phyloP scores from a whole-genome alignment of 35 echinoderm and acorn worm genomes.

The Apostichopus parvimensis region DNA sequence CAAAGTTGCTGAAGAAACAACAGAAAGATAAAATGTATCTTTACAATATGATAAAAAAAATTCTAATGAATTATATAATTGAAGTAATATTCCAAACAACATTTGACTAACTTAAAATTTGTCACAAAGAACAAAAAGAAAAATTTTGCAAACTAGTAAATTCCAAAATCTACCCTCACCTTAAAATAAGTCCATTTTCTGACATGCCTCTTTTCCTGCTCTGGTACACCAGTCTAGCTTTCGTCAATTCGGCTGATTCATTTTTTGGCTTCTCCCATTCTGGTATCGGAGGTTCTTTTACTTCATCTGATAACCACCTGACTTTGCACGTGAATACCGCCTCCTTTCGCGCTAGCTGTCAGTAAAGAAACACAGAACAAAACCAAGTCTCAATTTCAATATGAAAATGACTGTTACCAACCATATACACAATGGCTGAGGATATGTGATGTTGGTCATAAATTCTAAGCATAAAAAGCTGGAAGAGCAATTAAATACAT shows the following conservation, averaged over 20 bases:
- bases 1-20: slow-evolving; percentile 81
- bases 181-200: slow-evolving; percentile 90
- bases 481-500: too few relatives aligned
- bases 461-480: too few relatives aligned
- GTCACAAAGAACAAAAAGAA: too few relatives aligned
- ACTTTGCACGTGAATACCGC: neutral
- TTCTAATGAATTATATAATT: too few relatives aligned
- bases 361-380: neutral
- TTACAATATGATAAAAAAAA: too few relatives aligned
- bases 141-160: too few relatives aligned
- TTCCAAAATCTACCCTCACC: slow-evolving; percentile 14
- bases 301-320: neutral
- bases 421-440: too few relatives aligned
- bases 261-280: slow-evolving; percentile 93
- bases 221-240: slow-evolving; percentile 95
- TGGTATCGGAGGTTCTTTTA: slow-evolving; percentile 73
- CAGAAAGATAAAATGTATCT: neutral
- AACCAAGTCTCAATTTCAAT: too few relatives aligned
- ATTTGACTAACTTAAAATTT: too few relatives aligned
- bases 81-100: too few relatives aligned
- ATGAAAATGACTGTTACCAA: too few relatives aligned
- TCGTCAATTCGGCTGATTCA: slow-evolving; percentile 63
- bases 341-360: neutral
- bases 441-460: too few relatives aligned
- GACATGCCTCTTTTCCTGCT: slow-evolving; percentile 92